Conservation (phyloP, 2,797 vertebrate species). For the Denticeps clupeoides region DNA sequence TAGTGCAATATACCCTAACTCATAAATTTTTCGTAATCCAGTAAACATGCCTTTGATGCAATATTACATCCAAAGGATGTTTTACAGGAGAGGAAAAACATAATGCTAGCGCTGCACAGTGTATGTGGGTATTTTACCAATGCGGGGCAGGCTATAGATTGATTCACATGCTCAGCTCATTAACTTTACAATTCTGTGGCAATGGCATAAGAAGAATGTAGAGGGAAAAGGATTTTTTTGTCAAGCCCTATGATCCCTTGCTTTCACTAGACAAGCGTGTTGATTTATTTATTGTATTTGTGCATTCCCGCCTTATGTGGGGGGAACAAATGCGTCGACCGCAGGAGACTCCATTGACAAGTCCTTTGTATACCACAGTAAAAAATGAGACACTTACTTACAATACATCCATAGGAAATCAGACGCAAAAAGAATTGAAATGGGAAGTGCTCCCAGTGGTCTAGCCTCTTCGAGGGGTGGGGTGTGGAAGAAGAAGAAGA, state of each 20-base stretch:
- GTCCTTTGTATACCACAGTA: conserved; percentile 64
- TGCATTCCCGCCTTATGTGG: conserved; percentile 52
- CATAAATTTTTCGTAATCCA: too few relatives aligned
- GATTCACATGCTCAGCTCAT: conserved; percentile 37
- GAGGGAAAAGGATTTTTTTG: conserved; percentile 7
- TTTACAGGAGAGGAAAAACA: too few relatives aligned
- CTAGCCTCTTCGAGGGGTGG: conserved; percentile 34
- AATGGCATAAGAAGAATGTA: conserved; percentile 23
- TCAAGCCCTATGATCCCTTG: conserved; percentile 25
- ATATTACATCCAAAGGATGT: too few relatives aligned
- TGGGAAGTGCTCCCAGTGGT: conserved; percentile 69
- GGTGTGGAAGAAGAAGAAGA: conserved; percentile 30
- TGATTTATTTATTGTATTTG: conserved; percentile 76
- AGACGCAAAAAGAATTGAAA: conserved; percentile 74
- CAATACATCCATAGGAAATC: conserved; percentile 77
- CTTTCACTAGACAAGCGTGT: conserved; percentile 39
- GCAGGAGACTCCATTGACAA: conserved; percentile 70
- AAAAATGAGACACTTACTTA: conserved; percentile 72
- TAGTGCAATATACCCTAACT: too few relatives aligned
- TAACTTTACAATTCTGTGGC: conserved; percentile 26
- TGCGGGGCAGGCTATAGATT: conserved; percentile 12
- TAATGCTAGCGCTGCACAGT: too few relatives aligned
- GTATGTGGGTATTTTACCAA: background rate
- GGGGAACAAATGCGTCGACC: conserved; percentile 66
- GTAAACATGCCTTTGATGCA: too few relatives aligned